Base-by-base conservation (phyloP, 92 coral and sea anemone genomes). In the Phymanthus crucifer region DNA sequence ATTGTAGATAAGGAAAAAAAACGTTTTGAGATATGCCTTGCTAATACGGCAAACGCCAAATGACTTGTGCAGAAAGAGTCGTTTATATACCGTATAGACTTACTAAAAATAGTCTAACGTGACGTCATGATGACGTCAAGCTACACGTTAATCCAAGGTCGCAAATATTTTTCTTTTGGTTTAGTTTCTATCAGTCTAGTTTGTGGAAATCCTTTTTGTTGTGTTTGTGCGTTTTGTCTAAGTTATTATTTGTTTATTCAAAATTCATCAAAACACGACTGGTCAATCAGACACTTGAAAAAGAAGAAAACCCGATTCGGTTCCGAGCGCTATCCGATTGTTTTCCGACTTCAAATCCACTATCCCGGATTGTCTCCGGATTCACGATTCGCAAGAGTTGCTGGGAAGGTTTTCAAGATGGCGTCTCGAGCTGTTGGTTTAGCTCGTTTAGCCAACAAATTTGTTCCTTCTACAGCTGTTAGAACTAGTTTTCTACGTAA, bases 351-450 rank as follows among this genome's bases (percentile, higher is more conserved):
- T 6, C 1, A 7, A n/a, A 3, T 7, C 18, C 68, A 61, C 34
- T 75, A 34, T 75, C 80, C 80, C 80, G 80, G 80, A 75, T 75
- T 21, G 14, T 13, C 12, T 32, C n/a, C n/a, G n/a, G n/a, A n/a
- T 1, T 1, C 13, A 10, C 27, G 64, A 77, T 26, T 19, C 56
- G 37, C 84, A 35, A 52, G 69, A 69, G 35, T 72, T 64, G 40
- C 75, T 57, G 77, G 78, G 75, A 77, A 56, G 69, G 84, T 66
- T 61, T 73, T 71, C 89, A 94, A 94, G 76, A 94, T 94, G 98
- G 98, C 98, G 87, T 94, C 87, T 71, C 70, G 91, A 67, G 84
- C 86, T 52, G 45, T 82, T 50, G 65, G 80, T 65, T 84, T 82
- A 73, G 77, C 88, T 83, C 75, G 87, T 70, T 4, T 91, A 36